Evolutionary conservation across 1,140 invertebrate species (phyloP).

Genomic region (Eurosta solidaginis): DNA sequence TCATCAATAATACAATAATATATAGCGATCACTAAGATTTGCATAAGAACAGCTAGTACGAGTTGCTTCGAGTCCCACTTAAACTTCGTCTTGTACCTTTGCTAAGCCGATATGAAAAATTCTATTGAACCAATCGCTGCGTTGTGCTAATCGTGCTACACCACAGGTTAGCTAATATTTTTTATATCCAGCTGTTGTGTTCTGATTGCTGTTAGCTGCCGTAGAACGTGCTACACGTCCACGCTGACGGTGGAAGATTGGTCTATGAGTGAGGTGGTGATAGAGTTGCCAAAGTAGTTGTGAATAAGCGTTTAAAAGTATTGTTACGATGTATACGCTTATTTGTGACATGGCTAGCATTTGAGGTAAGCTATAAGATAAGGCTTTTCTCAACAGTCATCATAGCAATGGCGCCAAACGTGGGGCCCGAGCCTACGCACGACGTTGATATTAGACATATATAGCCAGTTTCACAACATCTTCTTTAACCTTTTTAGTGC

Average conservation of each 20-base stretch:
- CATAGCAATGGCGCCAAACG: no score
- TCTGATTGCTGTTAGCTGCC: conserved; percentile 8
- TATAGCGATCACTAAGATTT: conserved; percentile 32
- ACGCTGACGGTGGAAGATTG: conserved; percentile 15
- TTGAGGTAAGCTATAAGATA: no score
- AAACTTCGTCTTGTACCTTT: neutral
- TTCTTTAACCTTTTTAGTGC: no score
- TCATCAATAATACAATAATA: conserved; percentile 59
- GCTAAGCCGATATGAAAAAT: conserved; percentile 40
- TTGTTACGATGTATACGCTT: no score
- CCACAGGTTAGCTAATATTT: conserved; percentile 18
- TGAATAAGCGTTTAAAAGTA: neutral
- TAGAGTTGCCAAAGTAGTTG: neutral
- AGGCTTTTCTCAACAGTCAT: no score
- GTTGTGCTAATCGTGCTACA: neutral
- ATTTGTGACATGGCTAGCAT: no score
- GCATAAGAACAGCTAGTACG: neutral
- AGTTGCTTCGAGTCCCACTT: neutral
- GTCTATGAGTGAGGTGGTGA: neutral
- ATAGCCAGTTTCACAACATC: no score
- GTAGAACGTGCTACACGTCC: conserved; percentile 23
- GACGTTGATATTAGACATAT: no score
- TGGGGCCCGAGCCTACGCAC: no score
- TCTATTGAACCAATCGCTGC: conserved; percentile 52
- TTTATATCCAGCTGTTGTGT: conserved; percentile 8